These are phyloP conservation scores for Temnothorax rugatulus DNA, from an alignment of 2,888 invertebrate genomes.

Conservation along the genomic window DNA sequence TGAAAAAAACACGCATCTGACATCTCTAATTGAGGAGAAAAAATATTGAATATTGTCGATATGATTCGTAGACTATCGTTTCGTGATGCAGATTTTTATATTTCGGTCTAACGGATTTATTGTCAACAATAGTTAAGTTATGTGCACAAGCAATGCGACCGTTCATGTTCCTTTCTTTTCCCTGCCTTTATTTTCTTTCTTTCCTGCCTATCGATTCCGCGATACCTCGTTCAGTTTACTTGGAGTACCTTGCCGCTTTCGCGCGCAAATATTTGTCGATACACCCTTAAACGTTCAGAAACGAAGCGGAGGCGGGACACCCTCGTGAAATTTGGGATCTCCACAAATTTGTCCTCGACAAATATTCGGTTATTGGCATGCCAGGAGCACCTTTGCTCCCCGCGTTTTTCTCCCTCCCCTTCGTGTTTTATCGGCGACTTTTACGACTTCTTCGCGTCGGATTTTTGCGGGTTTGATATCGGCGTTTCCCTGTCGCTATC, in stretches of 20 bases:
- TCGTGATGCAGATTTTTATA: conserved; percentile 13
- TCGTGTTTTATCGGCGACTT: conserved; percentile 44
- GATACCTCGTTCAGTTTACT: conserved; percentile 55
- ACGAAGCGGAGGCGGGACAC: conserved; percentile 39
- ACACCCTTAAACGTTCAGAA: conserved; percentile 59
- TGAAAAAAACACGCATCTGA: not conserved
- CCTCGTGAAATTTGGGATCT: conserved; percentile 66
- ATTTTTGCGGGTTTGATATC: conserved; percentile 40
- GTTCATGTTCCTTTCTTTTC: not conserved
- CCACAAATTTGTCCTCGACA: conserved; percentile 71
- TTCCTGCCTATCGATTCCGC: conserved; percentile 57
- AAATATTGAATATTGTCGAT: conserved; percentile 10
- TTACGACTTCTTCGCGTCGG: conserved; percentile 38
- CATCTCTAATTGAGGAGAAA: not conserved
- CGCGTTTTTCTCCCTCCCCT: conserved; percentile 12
- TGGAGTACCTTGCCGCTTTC: conserved; percentile 62
- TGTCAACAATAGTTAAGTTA: not conserved
- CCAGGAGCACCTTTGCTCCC: conserved; percentile 47
- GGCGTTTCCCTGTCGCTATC: conserved; percentile 17
- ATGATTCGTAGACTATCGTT: conserved; percentile 52
- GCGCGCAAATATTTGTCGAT: conserved; percentile 71
- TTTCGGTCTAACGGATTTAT: conserved; percentile 36
- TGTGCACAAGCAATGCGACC: conserved; percentile 1
- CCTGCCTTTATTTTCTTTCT: not conserved
- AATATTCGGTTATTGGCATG: conserved; percentile 71